Base-by-base conservation (phyloP, 2,113 vertebrate species). In the Cervus canadensis region DNA sequence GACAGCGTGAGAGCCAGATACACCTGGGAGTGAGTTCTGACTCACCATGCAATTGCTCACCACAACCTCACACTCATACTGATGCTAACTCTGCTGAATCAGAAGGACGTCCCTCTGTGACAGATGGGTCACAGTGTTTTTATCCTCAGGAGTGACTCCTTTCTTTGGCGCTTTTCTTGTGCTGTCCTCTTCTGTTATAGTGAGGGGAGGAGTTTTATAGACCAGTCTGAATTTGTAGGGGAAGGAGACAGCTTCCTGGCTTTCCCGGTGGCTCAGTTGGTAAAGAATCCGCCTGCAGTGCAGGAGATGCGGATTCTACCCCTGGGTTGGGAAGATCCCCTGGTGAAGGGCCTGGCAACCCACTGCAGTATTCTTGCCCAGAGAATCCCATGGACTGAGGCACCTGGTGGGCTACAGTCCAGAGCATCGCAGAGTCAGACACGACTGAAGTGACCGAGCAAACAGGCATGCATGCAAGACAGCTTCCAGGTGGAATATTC, bases 211-310 rank as follows among this genome's bases (percentile, higher is more conserved):
- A 4, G 17, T 30, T 57, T 85, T 40, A 83, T 12, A 84, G 36
- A 7, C 4, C 17, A 62, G n/a, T 52, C 13, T 88, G 36, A 86
- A 94, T 90, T 52, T 87, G 7, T 0, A 9, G 50, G 48, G 36
- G 8, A 17, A 67, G 67, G 84, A 97, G 25, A 81, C 36, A 87
- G 43, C 28, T 92, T 95, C 28, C n/a, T 76, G 62, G 83, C n/a
- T 76, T 26, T 23, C 71, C 12, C 7, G 3, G 40, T 15, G 71
- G 40, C 12, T 76, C 40, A 25, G 71, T 43, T 7, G 40, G 71
- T 43, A 76, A 43, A 43, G 71, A 76, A 76, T 43, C 40, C 0
- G 1, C 71, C 71, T 43, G 71, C 23, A 76, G 71, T 15, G 71
- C 12, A 15, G 5, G 71, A 26, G 13, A 26, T 43, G 40, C 23